These are phyloP conservation scores for Papilio polytes DNA, from an alignment of 1,140 invertebrate species.

Conservation along the genomic window DNA sequence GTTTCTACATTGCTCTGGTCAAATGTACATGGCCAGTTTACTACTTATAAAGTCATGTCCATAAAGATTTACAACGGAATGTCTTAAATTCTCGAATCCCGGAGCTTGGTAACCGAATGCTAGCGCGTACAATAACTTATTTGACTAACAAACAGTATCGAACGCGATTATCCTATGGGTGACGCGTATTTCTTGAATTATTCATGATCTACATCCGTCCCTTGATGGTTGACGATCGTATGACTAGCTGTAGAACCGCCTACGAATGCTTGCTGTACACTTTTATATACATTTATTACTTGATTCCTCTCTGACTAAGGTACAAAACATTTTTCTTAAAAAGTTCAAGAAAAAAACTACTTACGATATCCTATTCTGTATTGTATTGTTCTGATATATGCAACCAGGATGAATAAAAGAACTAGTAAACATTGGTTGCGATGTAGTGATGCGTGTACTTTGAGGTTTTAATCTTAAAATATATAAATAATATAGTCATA, in stretches of 20 bases:
- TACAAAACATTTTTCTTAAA: not conserved
- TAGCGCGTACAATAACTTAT: conserved; percentile 71
- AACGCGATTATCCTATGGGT: conserved; percentile 67
- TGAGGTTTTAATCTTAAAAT: no score
- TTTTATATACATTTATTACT: not conserved
- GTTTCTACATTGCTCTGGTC: no score
- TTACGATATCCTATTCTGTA: not conserved
- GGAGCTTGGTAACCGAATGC: conserved; percentile 59
- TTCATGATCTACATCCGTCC: conserved; percentile 70
- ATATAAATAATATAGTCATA: no score
- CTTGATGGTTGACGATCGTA: conserved; percentile 42
- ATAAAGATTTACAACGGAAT: not conserved
- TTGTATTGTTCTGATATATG: no score
- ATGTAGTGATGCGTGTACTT: no score
- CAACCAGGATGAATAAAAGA: no score
- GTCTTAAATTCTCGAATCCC: conserved; percentile 32
- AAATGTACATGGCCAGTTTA: not conserved
- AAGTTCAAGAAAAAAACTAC: not conserved
- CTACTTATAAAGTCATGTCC: not conserved
- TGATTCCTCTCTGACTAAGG: not conserved
- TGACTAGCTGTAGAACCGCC: conserved; percentile 41
- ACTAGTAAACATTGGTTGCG: no score
- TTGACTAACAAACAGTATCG: conserved; percentile 77
- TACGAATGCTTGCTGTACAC: not conserved
- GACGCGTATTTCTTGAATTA: conserved; percentile 58